phyloP scores from a whole-genome alignment of 2,888 invertebrate genomes.

The Kuschelorhynchus macadamiae region DNA sequence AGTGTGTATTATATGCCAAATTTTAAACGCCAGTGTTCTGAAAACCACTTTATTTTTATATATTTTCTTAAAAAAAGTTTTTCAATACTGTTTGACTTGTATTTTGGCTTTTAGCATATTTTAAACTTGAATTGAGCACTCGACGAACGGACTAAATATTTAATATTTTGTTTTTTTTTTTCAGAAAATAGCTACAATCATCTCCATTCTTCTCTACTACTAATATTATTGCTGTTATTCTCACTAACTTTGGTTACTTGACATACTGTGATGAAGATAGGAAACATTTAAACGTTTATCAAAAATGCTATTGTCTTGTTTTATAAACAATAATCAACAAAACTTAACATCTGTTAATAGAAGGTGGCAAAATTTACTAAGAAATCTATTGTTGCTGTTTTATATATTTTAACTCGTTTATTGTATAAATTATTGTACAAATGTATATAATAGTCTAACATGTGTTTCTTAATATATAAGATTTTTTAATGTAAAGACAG shows the following conservation, averaged over 20 bases:
- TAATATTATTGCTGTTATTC: constrained; percentile 2
- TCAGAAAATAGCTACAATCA: constrained; percentile 26
- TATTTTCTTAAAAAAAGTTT: no score
- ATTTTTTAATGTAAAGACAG: constrained; percentile 4
- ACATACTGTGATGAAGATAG: constrained; percentile 16
- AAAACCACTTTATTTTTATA: no score
- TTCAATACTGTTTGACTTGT: no score
- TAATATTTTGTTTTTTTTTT: constrained; percentile 22
- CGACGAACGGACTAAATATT: no score
- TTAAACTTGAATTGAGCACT: no score
- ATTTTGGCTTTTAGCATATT: no score
- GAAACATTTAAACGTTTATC: constrained; percentile 5
- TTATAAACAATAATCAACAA: background rate
- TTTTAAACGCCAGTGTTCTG: no score
- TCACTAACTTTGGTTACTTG: constrained; percentile 28
- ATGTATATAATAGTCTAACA: constrained; percentile 5
- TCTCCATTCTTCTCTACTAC: constrained; percentile 7
- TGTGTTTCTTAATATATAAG: constrained; percentile 15
- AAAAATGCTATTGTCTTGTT: constrained; percentile 4
- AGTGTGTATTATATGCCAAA: no score
- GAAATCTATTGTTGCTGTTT: no score
- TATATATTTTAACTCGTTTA: background rate
- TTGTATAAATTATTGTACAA: background rate
- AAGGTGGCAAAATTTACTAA: no score
- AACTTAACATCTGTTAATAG: no score